Evolutionary conservation across 2,888 invertebrate species (phyloP), one percentile per base, ranked within the genome.

Genomic region (Blomia tropicalis): DNA sequence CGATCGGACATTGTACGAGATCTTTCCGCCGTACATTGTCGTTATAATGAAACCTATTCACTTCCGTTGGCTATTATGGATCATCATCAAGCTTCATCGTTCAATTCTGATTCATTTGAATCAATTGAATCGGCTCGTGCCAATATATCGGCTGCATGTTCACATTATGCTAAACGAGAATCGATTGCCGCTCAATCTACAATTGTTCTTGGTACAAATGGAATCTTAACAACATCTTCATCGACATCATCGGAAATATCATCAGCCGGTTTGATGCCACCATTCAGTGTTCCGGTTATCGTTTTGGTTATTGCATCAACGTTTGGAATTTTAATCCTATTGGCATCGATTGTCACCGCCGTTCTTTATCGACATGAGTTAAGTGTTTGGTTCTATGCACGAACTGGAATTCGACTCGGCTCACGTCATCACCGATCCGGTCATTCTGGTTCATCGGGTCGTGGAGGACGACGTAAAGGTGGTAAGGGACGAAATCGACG

Each of bases 361-460:
- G 56, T 85, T 71, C 79, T 84, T 70, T 87, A 83, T 74, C 78
- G 86, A 2, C 83, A 85, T 75, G 84, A 84, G 74, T 80, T 87
- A 76, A 79, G 84, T 70, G 84, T 87, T 66, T 86, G 85, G 83
- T 83, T 72, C 69, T 84, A 85, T 75, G 82, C 86, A 60, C 81
- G 82, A 70, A 87, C 84, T 74, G 87, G 87, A 43, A 80, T 87
- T 59, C 78, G 87, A 67, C 76, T 87, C 69, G 78, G 51, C 7
- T n/a, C n/a, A n/a, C n/a, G n/a, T n/a, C n/a, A n/a, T n/a, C n/a
- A n/a, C n/a, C n/a, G n/a, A n/a, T n/a, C n/a, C n/a, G n/a, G n/a
- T n/a, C n/a, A n/a, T n/a, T 43, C 41, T 1, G 56, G 63, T 4
- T 36, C 63, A 7, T 25, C 62, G 14, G 43, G 61, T 22, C 60